A percentile compares a stretch with the other conserved stretches of the same genome.
Conservation (phyloP, 1,140 invertebrate genomes). For the Pachypsylla venusta region DNA sequence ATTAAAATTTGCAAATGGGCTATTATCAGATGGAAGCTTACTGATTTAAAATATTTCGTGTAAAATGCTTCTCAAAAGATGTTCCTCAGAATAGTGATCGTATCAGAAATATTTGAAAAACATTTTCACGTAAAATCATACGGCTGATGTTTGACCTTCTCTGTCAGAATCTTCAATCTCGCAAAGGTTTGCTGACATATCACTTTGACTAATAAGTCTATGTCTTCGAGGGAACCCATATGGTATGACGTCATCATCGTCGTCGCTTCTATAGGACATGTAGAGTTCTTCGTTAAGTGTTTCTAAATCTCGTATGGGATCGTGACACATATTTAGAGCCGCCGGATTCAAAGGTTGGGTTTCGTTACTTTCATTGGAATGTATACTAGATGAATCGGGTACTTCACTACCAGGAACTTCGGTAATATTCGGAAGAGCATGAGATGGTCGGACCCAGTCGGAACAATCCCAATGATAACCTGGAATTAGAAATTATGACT, state of each 20-base stretch:
- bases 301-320: constrained; percentile 45
- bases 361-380: constrained; percentile 77
- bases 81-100: too few relatives aligned
- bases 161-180: constrained; percentile 81
- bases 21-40: too few relatives aligned
- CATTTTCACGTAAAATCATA: background rate
- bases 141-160: background rate
- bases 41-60: too few relatives aligned
- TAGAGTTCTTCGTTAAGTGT: constrained; percentile 61
- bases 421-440: constrained; percentile 78
- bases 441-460: constrained; percentile 73
- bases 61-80: too few relatives aligned
- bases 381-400: constrained; percentile 73
- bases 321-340: constrained; percentile 26
- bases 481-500: constrained; percentile 34
- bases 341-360: constrained; percentile 29
- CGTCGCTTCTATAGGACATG: constrained; percentile 57
- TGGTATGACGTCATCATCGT: constrained; percentile 45
- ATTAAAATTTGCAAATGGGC: too few relatives aligned
- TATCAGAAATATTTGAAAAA: too few relatives aligned
- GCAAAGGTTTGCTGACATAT: constrained; percentile 72
- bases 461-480: constrained; percentile 94
- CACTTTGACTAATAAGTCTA: constrained; percentile 47
- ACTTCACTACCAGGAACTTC: constrained; percentile 82
- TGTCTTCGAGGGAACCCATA: constrained; percentile 44